Evolutionary conservation across 2,888 invertebrate species (phyloP).

Genomic region (Neocrepidodera transversa): DNA sequence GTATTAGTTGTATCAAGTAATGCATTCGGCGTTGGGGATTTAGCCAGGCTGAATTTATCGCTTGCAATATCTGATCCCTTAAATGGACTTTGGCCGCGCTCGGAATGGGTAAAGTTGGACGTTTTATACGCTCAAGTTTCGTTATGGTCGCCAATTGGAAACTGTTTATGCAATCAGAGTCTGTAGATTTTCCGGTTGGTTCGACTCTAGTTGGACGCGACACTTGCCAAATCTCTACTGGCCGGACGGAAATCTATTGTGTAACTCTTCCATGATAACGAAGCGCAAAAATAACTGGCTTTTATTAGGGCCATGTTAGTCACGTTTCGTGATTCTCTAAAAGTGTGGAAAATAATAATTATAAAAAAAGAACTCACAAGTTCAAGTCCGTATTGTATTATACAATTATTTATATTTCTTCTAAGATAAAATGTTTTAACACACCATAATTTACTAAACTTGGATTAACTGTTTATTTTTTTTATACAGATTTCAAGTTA

Average conservation of each 20-base stretch:
- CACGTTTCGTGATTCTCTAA: background rate
- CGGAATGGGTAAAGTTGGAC: slow-evolving; percentile 48
- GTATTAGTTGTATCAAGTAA: slow-evolving; percentile 44
- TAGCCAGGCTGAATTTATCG: slow-evolving; percentile 42
- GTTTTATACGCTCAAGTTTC: slow-evolving; percentile 48
- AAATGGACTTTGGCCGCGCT: slow-evolving; percentile 48
- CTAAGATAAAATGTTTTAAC: too few species aligned
- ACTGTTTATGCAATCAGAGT: slow-evolving; percentile 51
- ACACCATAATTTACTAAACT: too few species aligned
- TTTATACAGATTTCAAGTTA: too few species aligned
- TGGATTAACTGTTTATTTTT: too few species aligned
- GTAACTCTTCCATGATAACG: slow-evolving; percentile 8
- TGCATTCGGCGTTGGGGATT: slow-evolving; percentile 40
- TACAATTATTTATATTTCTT: too few species aligned
- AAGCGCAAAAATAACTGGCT: background rate
- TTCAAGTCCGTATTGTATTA: too few species aligned
- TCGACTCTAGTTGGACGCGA: slow-evolving; percentile 35
- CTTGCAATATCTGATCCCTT: slow-evolving; percentile 46
- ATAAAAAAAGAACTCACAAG: too few species aligned
- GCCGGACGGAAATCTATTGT: slow-evolving; percentile 15
- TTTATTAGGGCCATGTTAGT: background rate
- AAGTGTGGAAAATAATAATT: too few species aligned
- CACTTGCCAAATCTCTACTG: slow-evolving; percentile 36
- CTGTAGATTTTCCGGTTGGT: slow-evolving; percentile 49
- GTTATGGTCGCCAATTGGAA: slow-evolving; percentile 50